Base-by-base conservation (phyloP, 1,140 invertebrate species). In the Drosophila tani region DNA sequence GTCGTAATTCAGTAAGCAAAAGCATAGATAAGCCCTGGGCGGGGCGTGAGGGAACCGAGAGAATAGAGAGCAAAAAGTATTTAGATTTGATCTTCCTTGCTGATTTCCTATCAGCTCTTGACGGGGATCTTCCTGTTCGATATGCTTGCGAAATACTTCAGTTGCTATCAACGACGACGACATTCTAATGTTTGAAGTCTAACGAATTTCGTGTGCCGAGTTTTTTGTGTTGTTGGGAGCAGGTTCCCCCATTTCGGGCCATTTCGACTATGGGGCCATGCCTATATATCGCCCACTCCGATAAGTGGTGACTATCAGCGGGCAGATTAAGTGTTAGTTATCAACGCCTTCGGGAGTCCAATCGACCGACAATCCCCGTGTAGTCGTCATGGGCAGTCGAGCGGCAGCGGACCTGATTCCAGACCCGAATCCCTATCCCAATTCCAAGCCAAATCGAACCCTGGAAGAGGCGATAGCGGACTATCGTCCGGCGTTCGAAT, bases 231-330 rank as follows among this genome's bases (percentile, higher is more conserved):
- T 47, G 24, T 46, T 47, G 35, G 45, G 12, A 35, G 29, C 27
- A 35, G 32, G 17, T 14, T 38, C 19, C n/a, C 19, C 66, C 32
- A 45, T 27, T 69, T 68, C 15, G 24, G 35, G 12, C 35, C 38
- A 40, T n/a, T 51, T 24, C 17, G 43, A 35, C 40, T 35, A 43
- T 65, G 53, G 43, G 50, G 11, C 67, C 49, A 45, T 43, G 38
- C 47, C 43, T 46, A 51, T 74, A 46, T 45, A 40, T 24, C 14
- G 41, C 43, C 7, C 14, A n/a, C n/a, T 17, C 4, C 68, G 69
- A 73, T 73, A 73, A 73, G 69, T 73, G 53, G 67, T 11, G 45
- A 60, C 69, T 73, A 73, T 73, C 69, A 73, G 55, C 51, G 21
- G 57, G 8, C 19, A 75, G 74, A 77, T 77, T 77, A 77, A 59